Base-by-base conservation (phyloP, 37 sponge, comb jelly and placozoan genomes). In the Chondrilla cf. caribensis region DNA sequence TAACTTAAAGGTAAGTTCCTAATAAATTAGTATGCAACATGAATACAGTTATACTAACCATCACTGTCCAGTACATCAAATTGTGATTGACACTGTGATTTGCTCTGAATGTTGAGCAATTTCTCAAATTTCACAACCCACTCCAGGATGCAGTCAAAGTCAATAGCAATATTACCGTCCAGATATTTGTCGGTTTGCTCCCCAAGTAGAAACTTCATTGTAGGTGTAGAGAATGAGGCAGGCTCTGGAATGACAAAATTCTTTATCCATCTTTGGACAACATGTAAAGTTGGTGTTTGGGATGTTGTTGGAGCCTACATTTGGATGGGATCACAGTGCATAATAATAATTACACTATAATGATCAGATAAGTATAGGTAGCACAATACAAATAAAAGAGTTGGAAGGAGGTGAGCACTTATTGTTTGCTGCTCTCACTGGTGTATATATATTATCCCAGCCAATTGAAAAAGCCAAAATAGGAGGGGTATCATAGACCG, bases 21-120 rank as follows among this genome's bases (percentile, higher is more conserved):
- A n/a, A n/a, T n/a, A n/a, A n/a, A n/a, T n/a, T n/a, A n/a, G n/a
- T n/a, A n/a, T n/a, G n/a, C n/a, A n/a, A n/a, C n/a, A n/a, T n/a
- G n/a, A n/a, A 47, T 47, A 47, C 51, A 47, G 11, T 11, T 14
- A 62, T 7, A 62, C 22, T 62, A 19, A 62, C 64, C 64, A 62
- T 62, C 64, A 62, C 64, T 62, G 6, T 62, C 64, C 64, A 62
- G 4, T 62, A 5, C 64, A 62, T 62, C 64, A 62, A 62, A 22
- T 6, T 62, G 8, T 62, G 24, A 29, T 4, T 62, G 4, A 62
- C 64, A 19, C 64, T 62, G 6, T 22, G 29, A 22, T 22, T 62
- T 62, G 64, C 29, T 62, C 64, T 62, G 64, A 62, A 62, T 62
- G 7, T 22, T 62, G 64, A 62, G 64, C 64, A 62, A 22, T 22